A percentile compares a stretch with the other conserved stretches of the same genome.
Conservation (phyloP, 37 sponge, comb jelly and placozoan species). For the Crambe crambe region DNA sequence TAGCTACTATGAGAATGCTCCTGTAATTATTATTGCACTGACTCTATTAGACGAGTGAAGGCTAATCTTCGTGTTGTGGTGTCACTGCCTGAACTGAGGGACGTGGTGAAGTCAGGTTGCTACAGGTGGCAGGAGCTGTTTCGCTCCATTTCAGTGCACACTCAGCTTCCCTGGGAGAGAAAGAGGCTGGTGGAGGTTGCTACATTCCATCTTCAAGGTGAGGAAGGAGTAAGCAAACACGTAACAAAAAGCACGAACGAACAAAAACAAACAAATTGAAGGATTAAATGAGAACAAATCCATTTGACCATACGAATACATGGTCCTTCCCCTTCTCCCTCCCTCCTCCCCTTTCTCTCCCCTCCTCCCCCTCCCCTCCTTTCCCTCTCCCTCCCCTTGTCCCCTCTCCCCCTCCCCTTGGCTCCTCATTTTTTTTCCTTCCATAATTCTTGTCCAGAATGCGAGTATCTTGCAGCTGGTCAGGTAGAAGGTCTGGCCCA, state of each 20-base stretch:
- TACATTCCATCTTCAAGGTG: constrained; percentile 68
- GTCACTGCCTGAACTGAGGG: constrained; percentile 17
- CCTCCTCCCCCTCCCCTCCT: no score
- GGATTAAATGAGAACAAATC: no score
- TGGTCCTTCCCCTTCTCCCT: background rate
- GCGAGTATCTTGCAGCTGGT: constrained; percentile 1
- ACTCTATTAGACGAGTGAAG: constrained; percentile 46
- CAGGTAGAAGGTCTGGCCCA: constrained; percentile 64
- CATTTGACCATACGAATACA: background rate
- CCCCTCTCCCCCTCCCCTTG: no score
- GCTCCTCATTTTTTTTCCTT: background rate
- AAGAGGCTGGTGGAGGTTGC: constrained; percentile 73
- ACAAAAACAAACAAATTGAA: no score
- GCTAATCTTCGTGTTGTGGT: constrained; percentile 49
- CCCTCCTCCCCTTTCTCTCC: no score
- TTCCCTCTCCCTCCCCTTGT: no score
- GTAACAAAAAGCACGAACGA: no score
- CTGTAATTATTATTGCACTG: no score
- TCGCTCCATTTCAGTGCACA: constrained; percentile 6
- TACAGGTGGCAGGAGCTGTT: constrained; percentile 34
- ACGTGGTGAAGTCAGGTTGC: constrained; percentile 14
- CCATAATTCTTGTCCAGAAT: background rate
- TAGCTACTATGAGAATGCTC: no score
- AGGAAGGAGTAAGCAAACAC: background rate
- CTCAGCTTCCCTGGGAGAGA: constrained; percentile 71